Conservation (phyloP, 1,140 invertebrate species). For the Maconellicoccus hirsutus region DNA sequence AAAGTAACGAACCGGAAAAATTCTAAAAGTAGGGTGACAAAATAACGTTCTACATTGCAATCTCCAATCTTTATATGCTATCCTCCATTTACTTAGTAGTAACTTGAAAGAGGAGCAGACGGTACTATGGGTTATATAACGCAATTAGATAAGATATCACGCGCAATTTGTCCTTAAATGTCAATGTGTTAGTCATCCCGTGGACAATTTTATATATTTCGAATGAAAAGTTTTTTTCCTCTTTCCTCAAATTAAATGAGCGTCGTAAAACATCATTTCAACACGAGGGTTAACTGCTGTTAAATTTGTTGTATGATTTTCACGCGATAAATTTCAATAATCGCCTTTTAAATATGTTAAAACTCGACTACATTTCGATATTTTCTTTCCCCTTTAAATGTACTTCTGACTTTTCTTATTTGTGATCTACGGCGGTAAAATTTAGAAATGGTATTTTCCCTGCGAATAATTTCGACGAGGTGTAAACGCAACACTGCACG, state of each 20-base stretch:
- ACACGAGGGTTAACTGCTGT: background rate
- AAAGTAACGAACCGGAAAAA: constrained; percentile 17
- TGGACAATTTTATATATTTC: constrained; percentile 13
- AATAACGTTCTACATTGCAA: constrained; percentile 5
- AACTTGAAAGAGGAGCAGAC: background rate
- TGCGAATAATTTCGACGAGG: background rate
- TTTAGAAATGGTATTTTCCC: background rate
- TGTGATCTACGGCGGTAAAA: too few species aligned
- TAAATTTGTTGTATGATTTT: background rate
- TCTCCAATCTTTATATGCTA: background rate
- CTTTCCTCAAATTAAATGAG: background rate
- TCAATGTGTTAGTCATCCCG: constrained; percentile 10
- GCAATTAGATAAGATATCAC: constrained; percentile 21
- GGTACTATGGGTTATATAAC: constrained; percentile 6
- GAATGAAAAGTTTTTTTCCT: background rate
- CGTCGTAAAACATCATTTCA: background rate
- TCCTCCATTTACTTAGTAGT: background rate
- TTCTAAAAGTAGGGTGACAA: constrained; percentile 16
- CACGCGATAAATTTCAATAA: background rate
- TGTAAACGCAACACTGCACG: background rate
- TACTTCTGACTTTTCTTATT: too few species aligned
- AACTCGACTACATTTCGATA: background rate
- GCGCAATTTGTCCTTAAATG: constrained; percentile 21
- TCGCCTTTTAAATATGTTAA: background rate
- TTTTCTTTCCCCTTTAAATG: too few species aligned